Percentiles rank a stretch among this genome's conserved stretches.
Conservation (phyloP, 2,888 invertebrate genomes). For the Sympetrum striolatum region DNA sequence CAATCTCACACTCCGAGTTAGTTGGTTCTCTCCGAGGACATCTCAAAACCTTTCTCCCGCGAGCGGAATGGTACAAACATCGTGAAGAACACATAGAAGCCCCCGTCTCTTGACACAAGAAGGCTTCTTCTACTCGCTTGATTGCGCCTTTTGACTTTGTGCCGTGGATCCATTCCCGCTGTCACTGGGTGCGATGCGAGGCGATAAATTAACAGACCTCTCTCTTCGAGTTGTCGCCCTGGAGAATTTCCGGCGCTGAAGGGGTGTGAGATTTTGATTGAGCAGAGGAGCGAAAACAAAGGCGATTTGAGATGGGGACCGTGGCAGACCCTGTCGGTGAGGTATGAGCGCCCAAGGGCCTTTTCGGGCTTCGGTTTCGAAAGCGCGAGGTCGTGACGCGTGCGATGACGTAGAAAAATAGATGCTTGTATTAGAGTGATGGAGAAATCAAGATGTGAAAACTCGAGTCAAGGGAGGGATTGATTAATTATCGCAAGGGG, state of each 20-base stretch:
- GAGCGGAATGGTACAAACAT: not conserved
- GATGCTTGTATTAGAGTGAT: too few species aligned
- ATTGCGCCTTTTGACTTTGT: slow-evolving; percentile 20
- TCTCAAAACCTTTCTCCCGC: not conserved
- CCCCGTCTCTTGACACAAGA: not conserved
- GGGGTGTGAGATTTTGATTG: slow-evolving; percentile 13
- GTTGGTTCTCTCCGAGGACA: not conserved
- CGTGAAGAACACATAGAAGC: not conserved
- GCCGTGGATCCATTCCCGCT: slow-evolving; percentile 22
- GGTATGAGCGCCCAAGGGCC: not conserved
- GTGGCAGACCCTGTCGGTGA: not conserved
- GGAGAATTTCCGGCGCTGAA: not conserved
- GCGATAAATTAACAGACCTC: slow-evolving; percentile 15
- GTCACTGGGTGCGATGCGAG: not conserved
- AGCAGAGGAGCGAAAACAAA: slow-evolving; percentile 3
- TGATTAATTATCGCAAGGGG: too few species aligned
- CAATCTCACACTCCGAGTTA: not conserved
- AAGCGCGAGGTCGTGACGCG: not conserved
- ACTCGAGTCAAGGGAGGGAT: too few species aligned
- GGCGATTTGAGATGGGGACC: not conserved
- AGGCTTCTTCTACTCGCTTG: not conserved
- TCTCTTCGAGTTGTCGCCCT: not conserved
- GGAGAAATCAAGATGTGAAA: too few species aligned
- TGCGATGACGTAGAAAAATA: not conserved
- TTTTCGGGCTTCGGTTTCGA: not conserved